Base-by-base conservation (phyloP, 2,797 vertebrate species). In the Loris lydekkerianus region DNA sequence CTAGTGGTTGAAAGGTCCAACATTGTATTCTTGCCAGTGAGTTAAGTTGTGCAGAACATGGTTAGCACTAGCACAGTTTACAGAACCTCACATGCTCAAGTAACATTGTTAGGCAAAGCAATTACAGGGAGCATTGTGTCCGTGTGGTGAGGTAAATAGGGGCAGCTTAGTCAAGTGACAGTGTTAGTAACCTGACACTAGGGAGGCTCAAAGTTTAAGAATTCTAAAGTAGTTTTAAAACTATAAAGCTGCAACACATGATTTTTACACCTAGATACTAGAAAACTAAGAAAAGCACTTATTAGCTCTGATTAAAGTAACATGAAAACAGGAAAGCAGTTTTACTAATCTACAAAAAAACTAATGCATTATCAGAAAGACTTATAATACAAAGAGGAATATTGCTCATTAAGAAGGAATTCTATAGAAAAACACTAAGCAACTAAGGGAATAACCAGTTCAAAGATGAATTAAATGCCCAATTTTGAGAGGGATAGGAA, bases 211-310 rank as follows among this genome's bases (percentile, higher is more conserved):
- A 80, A 65, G 96, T 94, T 97, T 91, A 93, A 85, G 96, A 97
- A 97, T 95, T 93, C 98, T 98, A 97, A 98, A 98, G 97, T 93
- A 94, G 53, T 84, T 95, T 88, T 86, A 88, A 96, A 98, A 98
- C 94, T 86, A 96, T 97, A 97, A 98, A 98, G 98, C 98, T 97
- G 98, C 96, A 98, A 98, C 98, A 98, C 98, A 97, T 98, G 98
- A 98, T 98, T 98, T 98, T 97, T 98, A 99, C 98, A 98, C 93
- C 98, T 98, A 98, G 97, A 98, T 96, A 96, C 96, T 98, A 98
- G 96, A 80, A 98, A 97, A 98, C 98, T 98, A 98, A 98, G 97
- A 96, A 97, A 98, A 98, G 98, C 97, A 95, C 96, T 97, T 98
- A 98, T 29, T 90, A 97, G 96, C 96, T 94, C 86, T 96, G 96